Percentiles rank a stretch among this genome's conserved stretches.
Conservation (phyloP, 2,113 vertebrate species). For the Elephantulus edwardii region DNA sequence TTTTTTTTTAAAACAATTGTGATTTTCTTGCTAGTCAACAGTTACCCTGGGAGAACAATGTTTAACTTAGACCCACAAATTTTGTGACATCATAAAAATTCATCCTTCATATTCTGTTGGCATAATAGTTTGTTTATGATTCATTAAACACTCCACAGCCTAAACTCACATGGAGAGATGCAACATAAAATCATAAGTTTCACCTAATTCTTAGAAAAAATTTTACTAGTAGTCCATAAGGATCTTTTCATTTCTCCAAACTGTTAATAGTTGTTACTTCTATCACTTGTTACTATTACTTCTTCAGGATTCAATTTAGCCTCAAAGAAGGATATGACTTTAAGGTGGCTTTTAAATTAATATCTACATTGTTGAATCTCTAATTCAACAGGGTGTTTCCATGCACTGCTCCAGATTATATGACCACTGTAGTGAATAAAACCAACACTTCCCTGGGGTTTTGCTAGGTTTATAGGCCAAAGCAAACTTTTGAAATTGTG, state of each 20-base stretch:
- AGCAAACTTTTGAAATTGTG: background rate
- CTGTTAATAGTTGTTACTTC: background rate
- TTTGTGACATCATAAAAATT: background rate
- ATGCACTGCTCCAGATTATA: background rate
- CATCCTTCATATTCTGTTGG: background rate
- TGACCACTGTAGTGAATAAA: background rate
- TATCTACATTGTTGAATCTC: background rate
- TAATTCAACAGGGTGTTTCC: background rate
- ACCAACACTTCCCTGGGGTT: background rate
- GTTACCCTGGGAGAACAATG: background rate
- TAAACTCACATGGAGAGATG: background rate
- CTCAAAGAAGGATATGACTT: background rate
- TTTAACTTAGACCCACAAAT: background rate
- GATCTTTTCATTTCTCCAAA: slow-evolving; percentile 27
- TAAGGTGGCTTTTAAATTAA: background rate
- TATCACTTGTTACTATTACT: too few relatives aligned
- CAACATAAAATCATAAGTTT: background rate
- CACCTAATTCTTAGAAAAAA: background rate
- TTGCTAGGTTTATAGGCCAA: background rate
- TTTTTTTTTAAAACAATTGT: background rate
- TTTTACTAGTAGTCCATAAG: slow-evolving; percentile 5
- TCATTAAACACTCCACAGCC: background rate
- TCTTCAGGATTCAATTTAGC: too few relatives aligned
- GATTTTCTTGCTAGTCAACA: slow-evolving; percentile 8
- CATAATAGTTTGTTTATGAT: too few relatives aligned